Evolutionary conservation across 2,888 invertebrate genomes (phyloP), one percentile per base, ranked within the genome.

Genomic region (Eristalis intricaria): DNA sequence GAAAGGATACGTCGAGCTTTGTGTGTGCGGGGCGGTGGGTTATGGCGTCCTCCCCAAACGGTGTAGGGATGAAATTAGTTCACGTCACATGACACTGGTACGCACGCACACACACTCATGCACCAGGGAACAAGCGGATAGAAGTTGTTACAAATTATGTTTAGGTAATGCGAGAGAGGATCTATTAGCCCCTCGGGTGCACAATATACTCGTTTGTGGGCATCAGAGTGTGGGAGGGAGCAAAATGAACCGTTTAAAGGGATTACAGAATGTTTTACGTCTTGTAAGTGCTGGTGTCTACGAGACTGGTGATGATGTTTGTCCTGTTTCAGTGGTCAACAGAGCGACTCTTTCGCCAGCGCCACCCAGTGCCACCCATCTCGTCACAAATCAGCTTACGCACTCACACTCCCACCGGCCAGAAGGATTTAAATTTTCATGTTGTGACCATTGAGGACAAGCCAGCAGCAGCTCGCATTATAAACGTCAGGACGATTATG

Each of bases 141-240:
- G 69, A 73, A 82, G 73, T 74, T 83, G 86, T 78, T 75, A 86
- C 86, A 83, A 82, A 78, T 86, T 86, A 86, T 78, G 70, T 77
- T 74, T 56, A 82, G 70, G 77, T 77, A 82, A 82, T 82, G 69
- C 74, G 50, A 74, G 60, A 77, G 85, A 77, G 85, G 74, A 86
- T 83, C 64, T 86, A 78, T 78, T 78, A 78, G 83, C 70, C 86
- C 83, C 78, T 40, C 70, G 86, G 86, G 86, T n/a, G 69, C 29
- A 19, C 19, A 76, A 56, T 58, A 32, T 38, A 64, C 32, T 32
- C 63, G 40, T 65, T 26, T 73, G 43, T 64, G 56, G 64, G 43
- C 10, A 26, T 19, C 19, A 4, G 63, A 71, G 40, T 13, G 58
- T 29, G 38, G 19, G 43, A n/a, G 43, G 43, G 19, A n/a, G 43